These are phyloP conservation scores for Atherinosoma microstoma DNA, from an alignment of 2,797 vertebrate genomes.

Conservation along the genomic window DNA sequence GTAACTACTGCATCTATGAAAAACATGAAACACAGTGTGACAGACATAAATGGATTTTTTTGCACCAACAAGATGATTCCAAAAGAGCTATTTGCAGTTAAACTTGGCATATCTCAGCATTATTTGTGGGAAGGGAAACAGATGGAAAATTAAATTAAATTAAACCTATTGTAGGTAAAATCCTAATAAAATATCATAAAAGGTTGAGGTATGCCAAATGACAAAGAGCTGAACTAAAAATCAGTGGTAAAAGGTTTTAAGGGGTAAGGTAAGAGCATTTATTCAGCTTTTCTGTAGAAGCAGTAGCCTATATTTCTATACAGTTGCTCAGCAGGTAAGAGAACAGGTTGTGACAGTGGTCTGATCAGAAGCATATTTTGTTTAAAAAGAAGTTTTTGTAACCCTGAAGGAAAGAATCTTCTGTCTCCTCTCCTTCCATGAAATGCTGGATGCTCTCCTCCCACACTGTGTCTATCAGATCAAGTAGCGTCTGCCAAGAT, in stretches of 20 bases:
- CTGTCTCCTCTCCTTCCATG: slow-evolving; percentile 16
- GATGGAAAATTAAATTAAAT: neutral
- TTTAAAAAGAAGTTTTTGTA: neutral
- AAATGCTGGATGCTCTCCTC: slow-evolving; percentile 40
- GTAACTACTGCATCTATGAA: neutral
- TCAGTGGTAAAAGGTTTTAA: neutral
- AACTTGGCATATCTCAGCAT: neutral
- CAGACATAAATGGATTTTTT: neutral
- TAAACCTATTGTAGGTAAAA: no score
- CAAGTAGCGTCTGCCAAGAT: slow-evolving; percentile 55
- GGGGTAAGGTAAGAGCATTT: neutral
- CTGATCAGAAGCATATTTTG: neutral
- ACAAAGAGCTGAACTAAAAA: neutral
- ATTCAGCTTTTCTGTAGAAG: no score
- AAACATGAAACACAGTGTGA: neutral
- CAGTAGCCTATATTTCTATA: neutral
- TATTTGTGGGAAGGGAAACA: neutral
- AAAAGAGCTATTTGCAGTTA: neutral
- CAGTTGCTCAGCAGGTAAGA: neutral
- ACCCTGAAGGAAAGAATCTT: slow-evolving; percentile 16
- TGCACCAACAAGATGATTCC: neutral
- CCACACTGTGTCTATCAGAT: slow-evolving; percentile 53
- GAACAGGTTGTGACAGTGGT: neutral
- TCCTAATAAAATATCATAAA: neutral
- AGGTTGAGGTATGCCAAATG: neutral